A percentile compares a stretch with the other conserved stretches of the same genome.
Conservation (phyloP, 23 tunicate species). For the Phallusia fumigata region DNA sequence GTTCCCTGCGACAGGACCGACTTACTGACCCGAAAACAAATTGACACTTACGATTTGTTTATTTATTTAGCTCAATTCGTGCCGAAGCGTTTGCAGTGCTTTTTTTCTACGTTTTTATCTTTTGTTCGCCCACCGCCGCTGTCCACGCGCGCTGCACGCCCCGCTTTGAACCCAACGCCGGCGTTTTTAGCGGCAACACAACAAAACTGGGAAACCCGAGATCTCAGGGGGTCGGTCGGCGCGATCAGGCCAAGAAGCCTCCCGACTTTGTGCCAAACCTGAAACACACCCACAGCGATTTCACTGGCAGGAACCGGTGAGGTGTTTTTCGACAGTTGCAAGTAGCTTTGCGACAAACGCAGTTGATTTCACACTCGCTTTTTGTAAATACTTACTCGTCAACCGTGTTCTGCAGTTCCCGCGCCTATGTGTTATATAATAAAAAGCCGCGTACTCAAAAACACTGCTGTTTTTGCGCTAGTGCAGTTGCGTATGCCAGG, state of each 20-base stretch:
- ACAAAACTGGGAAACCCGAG: neutral
- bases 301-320: conserved; percentile 9
- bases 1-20: neutral
- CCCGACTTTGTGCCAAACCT: neutral
- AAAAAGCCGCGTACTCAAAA: neutral
- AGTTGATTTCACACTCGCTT: neutral
- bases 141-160: no score
- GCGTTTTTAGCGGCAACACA: neutral
- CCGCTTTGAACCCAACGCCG: no score
- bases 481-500: no score
- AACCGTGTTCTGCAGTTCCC: neutral
- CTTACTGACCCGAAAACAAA: neutral
- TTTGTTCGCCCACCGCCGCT: neutral
- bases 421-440: neutral
- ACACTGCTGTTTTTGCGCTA: no score
- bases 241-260: neutral
- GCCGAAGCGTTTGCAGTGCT: neutral
- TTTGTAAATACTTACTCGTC: neutral
- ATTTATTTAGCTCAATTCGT: conserved; percentile 4
- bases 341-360: neutral
- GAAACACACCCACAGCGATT: neutral
- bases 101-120: neutral
- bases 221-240: no score
- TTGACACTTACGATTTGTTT: neutral
- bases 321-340: neutral